A percentile compares a stretch with the other conserved stretches of the same genome.
Evolutionary conservation across 2,113 vertebrate species (phyloP).

Genomic region (Neogale vison): DNA sequence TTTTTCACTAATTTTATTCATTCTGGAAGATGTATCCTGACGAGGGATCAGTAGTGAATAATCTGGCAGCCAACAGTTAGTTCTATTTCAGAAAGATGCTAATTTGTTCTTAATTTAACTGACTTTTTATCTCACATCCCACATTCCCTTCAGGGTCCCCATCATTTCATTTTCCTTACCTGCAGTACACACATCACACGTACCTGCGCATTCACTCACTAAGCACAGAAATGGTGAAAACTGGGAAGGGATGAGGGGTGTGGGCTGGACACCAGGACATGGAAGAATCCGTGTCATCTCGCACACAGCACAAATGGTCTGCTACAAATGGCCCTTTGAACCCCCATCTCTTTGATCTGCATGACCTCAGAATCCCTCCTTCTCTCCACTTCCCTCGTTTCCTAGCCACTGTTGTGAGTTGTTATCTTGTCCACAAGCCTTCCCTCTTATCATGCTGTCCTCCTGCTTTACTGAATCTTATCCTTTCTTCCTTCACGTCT

Average conservation of each 20-base stretch:
- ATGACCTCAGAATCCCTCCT: background rate
- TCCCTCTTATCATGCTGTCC: background rate
- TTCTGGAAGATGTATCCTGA: background rate
- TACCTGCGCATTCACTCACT: background rate
- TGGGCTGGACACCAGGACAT: background rate
- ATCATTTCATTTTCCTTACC: background rate
- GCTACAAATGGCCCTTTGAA: slow-evolving; percentile 39
- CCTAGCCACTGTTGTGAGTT: background rate
- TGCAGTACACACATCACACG: background rate
- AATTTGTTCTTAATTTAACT: background rate
- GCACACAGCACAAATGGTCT: background rate
- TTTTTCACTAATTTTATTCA: background rate
- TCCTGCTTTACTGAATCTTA: background rate
- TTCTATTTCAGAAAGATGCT: background rate
- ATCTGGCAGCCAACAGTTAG: background rate
- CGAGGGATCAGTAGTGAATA: background rate
- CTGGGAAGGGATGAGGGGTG: background rate
- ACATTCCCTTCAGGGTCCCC: background rate
- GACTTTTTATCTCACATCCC: background rate
- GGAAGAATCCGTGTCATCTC: background rate
- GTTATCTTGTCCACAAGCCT: background rate
- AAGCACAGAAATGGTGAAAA: background rate
- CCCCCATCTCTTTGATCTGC: slow-evolving; percentile 10
- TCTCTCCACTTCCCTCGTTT: background rate
- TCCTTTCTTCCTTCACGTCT: background rate